These are phyloP conservation scores for Phrixothrix hirtus DNA, from an alignment of 2,888 invertebrate species.

Conservation along the genomic window DNA sequence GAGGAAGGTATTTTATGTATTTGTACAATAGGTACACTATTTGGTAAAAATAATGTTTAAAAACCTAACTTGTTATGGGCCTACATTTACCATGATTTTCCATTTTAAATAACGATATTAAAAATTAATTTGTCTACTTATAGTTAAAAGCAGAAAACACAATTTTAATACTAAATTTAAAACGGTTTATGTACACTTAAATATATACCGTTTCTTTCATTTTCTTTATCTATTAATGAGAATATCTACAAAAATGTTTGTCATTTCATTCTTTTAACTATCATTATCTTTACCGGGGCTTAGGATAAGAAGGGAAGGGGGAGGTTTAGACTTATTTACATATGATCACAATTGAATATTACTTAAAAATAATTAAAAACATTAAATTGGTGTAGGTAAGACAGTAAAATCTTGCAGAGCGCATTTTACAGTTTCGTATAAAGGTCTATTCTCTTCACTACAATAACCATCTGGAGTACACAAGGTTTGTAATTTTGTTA, in stretches of 20 bases:
- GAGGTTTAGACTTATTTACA: slow-evolving; percentile 48
- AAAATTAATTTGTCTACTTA: slow-evolving; percentile 26
- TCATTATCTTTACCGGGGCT: slow-evolving; percentile 16
- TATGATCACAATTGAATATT: slow-evolving; percentile 56
- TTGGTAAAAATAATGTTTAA: slow-evolving; percentile 26
- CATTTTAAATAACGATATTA: slow-evolving; percentile 27
- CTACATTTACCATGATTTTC: slow-evolving; percentile 23
- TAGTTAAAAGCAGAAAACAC: slow-evolving; percentile 24
- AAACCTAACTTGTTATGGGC: slow-evolving; percentile 25
- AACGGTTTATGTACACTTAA: slow-evolving; percentile 34
- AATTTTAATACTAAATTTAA: slow-evolving; percentile 26
- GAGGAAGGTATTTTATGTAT: slow-evolving; percentile 37
- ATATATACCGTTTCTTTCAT: slow-evolving; percentile 35
- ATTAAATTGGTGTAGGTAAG: slow-evolving; percentile 85
- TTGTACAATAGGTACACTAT: slow-evolving; percentile 36
- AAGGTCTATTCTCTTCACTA: slow-evolving; percentile 79
- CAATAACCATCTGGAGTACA: slow-evolving; percentile 85
- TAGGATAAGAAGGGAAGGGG: too few relatives aligned
- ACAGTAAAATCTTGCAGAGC: slow-evolving; percentile 91
- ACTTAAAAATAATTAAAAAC: slow-evolving; percentile 42
- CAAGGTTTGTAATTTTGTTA: slow-evolving; percentile 87
- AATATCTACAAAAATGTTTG: slow-evolving; percentile 31
- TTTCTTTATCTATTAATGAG: slow-evolving; percentile 25
- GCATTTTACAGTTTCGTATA: slow-evolving; percentile 89
- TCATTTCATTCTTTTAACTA: slow-evolving; percentile 17